Base-by-base conservation (phyloP, 2,113 vertebrate species). In the Stigmatopora nigra region DNA sequence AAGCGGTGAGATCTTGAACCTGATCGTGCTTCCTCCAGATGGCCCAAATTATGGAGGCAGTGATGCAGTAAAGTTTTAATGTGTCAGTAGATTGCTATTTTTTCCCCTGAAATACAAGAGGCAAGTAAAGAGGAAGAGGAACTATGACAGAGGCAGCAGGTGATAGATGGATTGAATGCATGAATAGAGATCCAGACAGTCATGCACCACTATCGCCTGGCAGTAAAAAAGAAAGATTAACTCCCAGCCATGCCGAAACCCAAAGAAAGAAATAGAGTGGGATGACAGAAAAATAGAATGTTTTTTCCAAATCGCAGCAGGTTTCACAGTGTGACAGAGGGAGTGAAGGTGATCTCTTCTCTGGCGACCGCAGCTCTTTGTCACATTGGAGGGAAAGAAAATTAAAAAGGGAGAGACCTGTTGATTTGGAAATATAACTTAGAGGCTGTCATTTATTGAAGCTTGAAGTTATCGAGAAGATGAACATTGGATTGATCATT, bases 241-340 rank as follows among this genome's bases (percentile, higher is more conserved):
- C 83, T 87, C 66, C 73, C 41, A 48, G 78, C 78, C 80, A 83
- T 73, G 68, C 55, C 55, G 59, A 68, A 72, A 45, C 62, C 62
- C 52, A 53, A 58, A 60, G 71, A 16, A 59, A 69, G 71, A 67
- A 49, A 75, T 65, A 76, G 59, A 44, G 80, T 13, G 72, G 69
- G 70, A 84, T 75, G 80, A 79, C 82, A 82, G 77, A 78, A 78
- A 79, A 82, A 84, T 77, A 66, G 77, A 81, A 81, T 73, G 82
- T 71, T 70, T 84, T 81, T 76, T 88, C 82, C 82, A 85, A 70
- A 84, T 81, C 83, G 77, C 86, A 85, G 86, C 78, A 75, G 82
- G 84, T 76, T 70, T 85, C 81, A 49, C 78, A 75, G 79, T 82
- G 73, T 82, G 79, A 67, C 76, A 65, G 48, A 64, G 51, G 65